Conservation (phyloP, 1,140 invertebrate species). For the Brachionus plicatilis region DNA sequence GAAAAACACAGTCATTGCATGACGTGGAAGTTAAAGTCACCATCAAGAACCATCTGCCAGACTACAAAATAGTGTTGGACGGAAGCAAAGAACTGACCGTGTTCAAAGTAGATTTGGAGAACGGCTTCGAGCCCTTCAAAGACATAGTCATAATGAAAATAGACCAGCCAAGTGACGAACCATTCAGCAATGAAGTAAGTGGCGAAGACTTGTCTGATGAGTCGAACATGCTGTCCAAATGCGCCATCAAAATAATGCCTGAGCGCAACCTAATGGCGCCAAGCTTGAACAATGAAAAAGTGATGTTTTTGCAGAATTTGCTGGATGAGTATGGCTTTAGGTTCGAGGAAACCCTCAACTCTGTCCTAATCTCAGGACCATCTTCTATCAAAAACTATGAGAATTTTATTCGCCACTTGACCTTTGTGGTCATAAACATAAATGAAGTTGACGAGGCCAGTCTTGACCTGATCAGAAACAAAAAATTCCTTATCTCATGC, state of each 20-base stretch:
- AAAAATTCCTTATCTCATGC: conserved; percentile 26
- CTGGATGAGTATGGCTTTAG: conserved; percentile 13
- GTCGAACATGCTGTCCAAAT: background rate
- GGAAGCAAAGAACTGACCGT: conserved; percentile 3
- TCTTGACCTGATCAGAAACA: background rate
- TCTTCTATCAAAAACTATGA: conserved; percentile 5
- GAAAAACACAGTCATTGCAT: background rate
- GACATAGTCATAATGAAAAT: conserved; percentile 12
- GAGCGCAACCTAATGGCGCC: conserved; percentile 34
- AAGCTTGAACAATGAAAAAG: conserved; percentile 37
- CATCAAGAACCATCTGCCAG: background rate
- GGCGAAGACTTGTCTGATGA: background rate
- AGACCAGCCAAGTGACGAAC: background rate
- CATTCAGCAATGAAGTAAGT: background rate
- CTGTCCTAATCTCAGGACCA: background rate
- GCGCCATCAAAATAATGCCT: background rate
- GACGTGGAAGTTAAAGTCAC: background rate
- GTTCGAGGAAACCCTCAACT: conserved; percentile 30
- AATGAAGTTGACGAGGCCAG: background rate
- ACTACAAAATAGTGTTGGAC: background rate
- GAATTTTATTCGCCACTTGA: conserved; percentile 37
- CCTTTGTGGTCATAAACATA: conserved; percentile 20
- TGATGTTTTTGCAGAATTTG: conserved; percentile 39
- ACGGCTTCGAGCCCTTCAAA: conserved; percentile 31
- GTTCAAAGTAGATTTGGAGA: conserved; percentile 6